Percentiles rank a stretch among this genome's conserved stretches.
phyloP scores from a whole-genome alignment of 1,140 invertebrate genomes.

The Drosophila kurseongensis region DNA sequence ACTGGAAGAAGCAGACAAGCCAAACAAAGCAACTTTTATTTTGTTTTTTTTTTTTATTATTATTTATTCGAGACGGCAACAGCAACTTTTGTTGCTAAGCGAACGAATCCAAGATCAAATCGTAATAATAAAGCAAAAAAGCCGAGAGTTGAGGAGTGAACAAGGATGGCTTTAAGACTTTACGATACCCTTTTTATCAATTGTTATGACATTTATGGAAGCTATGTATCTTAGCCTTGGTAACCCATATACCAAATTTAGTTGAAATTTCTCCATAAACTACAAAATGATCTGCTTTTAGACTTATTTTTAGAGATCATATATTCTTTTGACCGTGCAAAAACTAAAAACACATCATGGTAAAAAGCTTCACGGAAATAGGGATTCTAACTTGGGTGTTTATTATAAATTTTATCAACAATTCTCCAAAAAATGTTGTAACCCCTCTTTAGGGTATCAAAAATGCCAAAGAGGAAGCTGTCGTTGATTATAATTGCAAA shows the following conservation, averaged over 20 bases:
- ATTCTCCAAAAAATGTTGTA: neutral
- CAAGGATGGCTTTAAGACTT: neutral
- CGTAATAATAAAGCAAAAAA: slow-evolving; percentile 37
- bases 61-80: slow-evolving; percentile 19
- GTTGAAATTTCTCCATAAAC: neutral
- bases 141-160: slow-evolving; percentile 5
- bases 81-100: slow-evolving; percentile 76
- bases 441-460: slow-evolving; percentile 9
- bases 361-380: too few relatives aligned
- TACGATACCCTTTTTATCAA: neutral
- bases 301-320: neutral
- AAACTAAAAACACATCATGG: too few relatives aligned
- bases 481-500: slow-evolving; percentile 77
- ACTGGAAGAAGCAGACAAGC: slow-evolving; percentile 41
- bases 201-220: neutral
- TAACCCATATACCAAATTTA: neutral
- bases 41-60: slow-evolving; percentile 23
- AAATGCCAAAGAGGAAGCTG: slow-evolving; percentile 54
- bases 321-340: too few relatives aligned
- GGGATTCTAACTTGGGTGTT: too few relatives aligned
- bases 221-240: neutral
- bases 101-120: slow-evolving; percentile 69
- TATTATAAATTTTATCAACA: neutral
- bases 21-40: slow-evolving; percentile 53
- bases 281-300: neutral